Evolutionary conservation across 2,113 vertebrate genomes (phyloP), one percentile per base, ranked within the genome.

Genomic region (Apeltes quadracus): DNA sequence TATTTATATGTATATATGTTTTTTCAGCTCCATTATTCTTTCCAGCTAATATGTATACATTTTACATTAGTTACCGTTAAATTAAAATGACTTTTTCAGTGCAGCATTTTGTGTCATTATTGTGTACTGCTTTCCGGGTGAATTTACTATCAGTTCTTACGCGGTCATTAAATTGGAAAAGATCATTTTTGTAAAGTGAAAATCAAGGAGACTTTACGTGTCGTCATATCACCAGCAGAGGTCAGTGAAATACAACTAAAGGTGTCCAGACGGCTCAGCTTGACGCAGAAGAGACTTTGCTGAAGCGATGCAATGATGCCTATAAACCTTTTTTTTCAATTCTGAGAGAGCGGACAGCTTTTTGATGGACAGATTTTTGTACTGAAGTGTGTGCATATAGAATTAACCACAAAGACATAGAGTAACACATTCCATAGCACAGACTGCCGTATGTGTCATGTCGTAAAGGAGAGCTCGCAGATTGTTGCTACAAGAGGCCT

Each of bases 221-320:
- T 2, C 39, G 23, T 59, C 44, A 36, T 6, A n/a, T 44, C 5
- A 48, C 88, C 91, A 91, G 69, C 55, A 92, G 91, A 85, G 85
- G 89, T 51, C 84, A 82, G 68, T 72, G 76, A 32, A 89, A 78
- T 73, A 90, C 78, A 58, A 43, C 10, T 50, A 1, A 76, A 51
- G 6, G 10, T 32, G 22, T 27, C 14, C 36, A 53, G 4, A 4
- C 46, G 16, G 25, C 15, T 25, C 34, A 18, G 16, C 9, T 23
- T 1, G 5, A 59, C 7, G 18, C 0, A 2, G 7, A 11, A 44
- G 58, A 25, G 15, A 3, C 18, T 32, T 32, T 44, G 15, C 2
- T 59, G 7, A 38, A 25, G 1, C 20, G 5, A 3, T 13, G 20
- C 10, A 16, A 2, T 18, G 20, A n/a, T 32, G 13, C 12, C 15